Evolutionary conservation across 2,113 vertebrate species (phyloP).

Genomic region (Syngnathus scovelli): DNA sequence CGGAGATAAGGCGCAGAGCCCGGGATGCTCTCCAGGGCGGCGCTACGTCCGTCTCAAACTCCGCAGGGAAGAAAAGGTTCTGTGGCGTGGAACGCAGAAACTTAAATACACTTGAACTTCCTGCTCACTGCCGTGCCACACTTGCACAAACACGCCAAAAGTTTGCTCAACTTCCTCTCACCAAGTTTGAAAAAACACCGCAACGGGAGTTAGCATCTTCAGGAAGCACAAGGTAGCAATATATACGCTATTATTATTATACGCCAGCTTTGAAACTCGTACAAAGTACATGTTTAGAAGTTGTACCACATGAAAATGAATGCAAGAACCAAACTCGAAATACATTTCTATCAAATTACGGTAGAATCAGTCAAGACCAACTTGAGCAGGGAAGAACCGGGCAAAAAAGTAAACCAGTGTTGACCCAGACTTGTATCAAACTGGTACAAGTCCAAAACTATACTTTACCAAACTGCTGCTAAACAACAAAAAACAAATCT

Average conservation of each 20-base stretch:
- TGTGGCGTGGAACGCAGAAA: neutral
- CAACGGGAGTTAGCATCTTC: neutral
- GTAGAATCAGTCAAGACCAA: neutral
- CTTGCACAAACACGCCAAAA: neutral
- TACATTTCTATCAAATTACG: neutral
- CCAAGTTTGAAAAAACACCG: neutral
- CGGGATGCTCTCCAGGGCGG: constrained; percentile 2
- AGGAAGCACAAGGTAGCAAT: neutral
- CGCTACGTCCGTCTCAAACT: neutral
- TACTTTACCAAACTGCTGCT: too few relatives aligned
- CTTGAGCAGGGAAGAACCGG: neutral
- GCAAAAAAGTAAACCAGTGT: neutral
- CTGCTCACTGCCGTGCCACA: neutral
- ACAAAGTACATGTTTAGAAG: neutral
- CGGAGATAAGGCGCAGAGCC: neutral
- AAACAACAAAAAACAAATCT: too few relatives aligned
- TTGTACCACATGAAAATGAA: neutral
- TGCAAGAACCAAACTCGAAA: neutral
- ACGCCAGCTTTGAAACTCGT: neutral
- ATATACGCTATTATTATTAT: neutral
- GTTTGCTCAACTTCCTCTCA: neutral
- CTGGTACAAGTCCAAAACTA: too few relatives aligned
- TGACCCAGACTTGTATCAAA: neutral
- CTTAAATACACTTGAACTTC: neutral
- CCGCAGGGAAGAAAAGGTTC: constrained; percentile 1